Conservation (phyloP, 2,113 vertebrate genomes). For the Barnardius zonarius region DNA sequence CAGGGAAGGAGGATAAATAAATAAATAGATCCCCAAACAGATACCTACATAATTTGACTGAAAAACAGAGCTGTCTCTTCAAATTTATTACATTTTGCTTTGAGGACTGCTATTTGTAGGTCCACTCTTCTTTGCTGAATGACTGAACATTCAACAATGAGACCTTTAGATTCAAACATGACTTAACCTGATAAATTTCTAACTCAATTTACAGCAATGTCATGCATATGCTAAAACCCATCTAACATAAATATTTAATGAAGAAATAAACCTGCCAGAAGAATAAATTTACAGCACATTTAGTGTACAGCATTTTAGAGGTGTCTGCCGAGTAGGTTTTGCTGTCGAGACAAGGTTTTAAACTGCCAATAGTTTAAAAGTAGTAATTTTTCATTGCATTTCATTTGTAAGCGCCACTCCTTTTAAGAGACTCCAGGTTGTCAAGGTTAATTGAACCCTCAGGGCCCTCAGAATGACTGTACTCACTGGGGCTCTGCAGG, state of each 20-base stretch:
- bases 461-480: slow-evolving; percentile 17
- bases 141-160: slow-evolving; percentile 18
- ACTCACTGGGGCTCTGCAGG: slow-evolving; percentile 14
- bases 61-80: neutral
- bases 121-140: neutral
- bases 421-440: slow-evolving; percentile 55
- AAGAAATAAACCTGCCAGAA: slow-evolving; percentile 69
- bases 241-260: slow-evolving; percentile 68
- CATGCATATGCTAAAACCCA: slow-evolving; percentile 54
- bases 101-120: slow-evolving; percentile 2
- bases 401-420: slow-evolving; percentile 14
- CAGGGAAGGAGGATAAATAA: neutral
- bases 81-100: neutral
- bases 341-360: slow-evolving; percentile 61
- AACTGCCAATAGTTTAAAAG: slow-evolving; percentile 65
- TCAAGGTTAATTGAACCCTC: slow-evolving; percentile 69
- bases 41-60: neutral
- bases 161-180: slow-evolving; percentile 42
- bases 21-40: neutral
- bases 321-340: slow-evolving; percentile 44
- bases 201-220: slow-evolving; percentile 58
- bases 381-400: slow-evolving; percentile 57
- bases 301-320: neutral
- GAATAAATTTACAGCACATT: slow-evolving; percentile 63
- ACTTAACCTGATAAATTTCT: slow-evolving; percentile 57